Evolutionary conservation across 1,140 invertebrate genomes (phyloP), one percentile per base, ranked within the genome.

Genomic region (Cydia pomonella): DNA sequence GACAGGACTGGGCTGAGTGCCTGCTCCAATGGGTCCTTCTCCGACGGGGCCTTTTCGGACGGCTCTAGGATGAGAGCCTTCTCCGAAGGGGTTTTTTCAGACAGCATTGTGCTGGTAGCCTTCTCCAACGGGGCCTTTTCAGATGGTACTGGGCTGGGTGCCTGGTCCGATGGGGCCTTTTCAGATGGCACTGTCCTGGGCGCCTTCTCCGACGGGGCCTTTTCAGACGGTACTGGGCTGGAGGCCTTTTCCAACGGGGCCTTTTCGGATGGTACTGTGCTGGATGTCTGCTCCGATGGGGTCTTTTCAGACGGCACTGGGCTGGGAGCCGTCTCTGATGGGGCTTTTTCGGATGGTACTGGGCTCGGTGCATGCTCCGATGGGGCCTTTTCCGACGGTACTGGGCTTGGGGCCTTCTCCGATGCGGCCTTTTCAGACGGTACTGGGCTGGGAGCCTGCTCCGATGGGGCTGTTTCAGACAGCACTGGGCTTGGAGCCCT

Each of bases 11-110:
- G 25, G 47, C 47, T 73, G n/a, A 38, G 74, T 53, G 62, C 53
- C 33, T 73, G 73, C 44, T 75, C 62, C 3, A n/a, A 71, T 77
- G 62, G 25, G 10, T 25, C 25, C 25, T 29, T 64, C 3, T 73
- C 53, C 13, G 62, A 21, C 5, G 10, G 72, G 4, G 13, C 50
- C 18, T 62, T 53, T 1, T 73, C 72, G 0, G 25, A 41, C 47
- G 18, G 18, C 29, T 16, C 23, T 27, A 23, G 41, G 18, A 21
- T 53, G 0, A 16, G 47, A 9, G 13, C 23, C 27, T 73, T 73
- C n/a, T 73, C 73, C 21, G 47, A 64, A 6, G 62, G 27, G n/a
- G 73, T 33, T 16, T 63, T 74, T 5, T 74, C 73, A 62, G 72
- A 63, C 21, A 16, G 10, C 7, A 63, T 38, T 13, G 27, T 5